Evolutionary conservation across 2,797 vertebrate genomes (phyloP), one percentile per base, ranked within the genome.

Genomic region (Naso thynnoides): DNA sequence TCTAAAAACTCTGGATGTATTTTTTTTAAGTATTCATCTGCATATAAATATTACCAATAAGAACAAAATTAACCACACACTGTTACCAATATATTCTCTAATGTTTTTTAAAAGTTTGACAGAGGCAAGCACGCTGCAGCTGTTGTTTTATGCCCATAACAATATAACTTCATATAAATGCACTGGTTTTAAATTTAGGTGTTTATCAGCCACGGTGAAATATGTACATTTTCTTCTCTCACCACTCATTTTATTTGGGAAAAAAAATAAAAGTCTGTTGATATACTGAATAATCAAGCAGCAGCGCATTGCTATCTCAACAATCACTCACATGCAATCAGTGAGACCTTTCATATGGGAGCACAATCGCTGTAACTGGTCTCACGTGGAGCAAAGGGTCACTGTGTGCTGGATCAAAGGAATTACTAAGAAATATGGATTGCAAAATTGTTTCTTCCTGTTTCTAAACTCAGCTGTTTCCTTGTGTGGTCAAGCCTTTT

Each of bases 301-400:
- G n/a, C 41, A 1, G 4, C 16, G 4, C 36, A 13, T 24, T 52
- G 27, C n/a, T 31, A 26, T 23, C 57, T 33, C 27, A 29, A 21
- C 52, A 63, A 4, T 16, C 26, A 29, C 36, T 29, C 27, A 61
- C 48, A 38, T 38, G 24, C 39, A 31, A 74, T 65, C 27, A 60
- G 27, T 73, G 26, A 26, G 4, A 29, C 15, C 10, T 41, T 23
- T 55, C 38, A 47, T 16, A 48, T 24, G 39, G 33, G 36, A 60
- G 6, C 36, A 50, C 29, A 42, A 26, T 36, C 6, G 50, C 50
- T 52, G 15, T 63, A 31, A 42, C 27, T 11, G 8, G n/a, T 59
- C 21, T 61, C 42, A 36, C 23, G 39, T 27, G 54, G 23, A 61
- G 41, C 8, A 38, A 18, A 41, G 10, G 50, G 21, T 39, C 41